Evolutionary conservation across 2,113 vertebrate species (phyloP).

Genomic region (Notarius lentiginosus): DNA sequence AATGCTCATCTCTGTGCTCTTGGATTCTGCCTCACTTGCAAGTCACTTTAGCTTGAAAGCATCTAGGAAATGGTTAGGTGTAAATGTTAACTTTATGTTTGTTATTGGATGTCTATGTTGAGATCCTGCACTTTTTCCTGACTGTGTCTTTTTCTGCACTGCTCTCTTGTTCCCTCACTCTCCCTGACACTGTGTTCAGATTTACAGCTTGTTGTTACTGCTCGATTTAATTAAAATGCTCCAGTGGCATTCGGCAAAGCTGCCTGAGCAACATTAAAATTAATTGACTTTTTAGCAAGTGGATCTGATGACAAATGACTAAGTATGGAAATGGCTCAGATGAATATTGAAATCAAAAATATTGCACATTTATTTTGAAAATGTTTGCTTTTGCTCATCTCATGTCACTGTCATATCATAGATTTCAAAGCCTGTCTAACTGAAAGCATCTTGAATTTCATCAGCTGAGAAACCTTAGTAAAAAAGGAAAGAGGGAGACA

Average conservation of each 20-base stretch:
- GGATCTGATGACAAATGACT: conserved; percentile 65
- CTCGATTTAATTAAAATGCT: conserved; percentile 76
- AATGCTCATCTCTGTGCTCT: background rate
- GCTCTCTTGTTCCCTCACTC: background rate
- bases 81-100: background rate
- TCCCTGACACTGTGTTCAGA: conserved; percentile 40
- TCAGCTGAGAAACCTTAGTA: background rate
- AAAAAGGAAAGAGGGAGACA: too few species aligned
- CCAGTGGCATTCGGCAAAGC: conserved; percentile 60
- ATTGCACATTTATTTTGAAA: conserved; percentile 27
- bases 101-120: background rate
- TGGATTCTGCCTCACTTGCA: background rate
- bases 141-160: background rate
- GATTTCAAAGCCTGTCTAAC: background rate
- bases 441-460: background rate
- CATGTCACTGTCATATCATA: background rate
- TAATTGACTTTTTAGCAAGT: conserved; percentile 68
- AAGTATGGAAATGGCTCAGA: conserved; percentile 60
- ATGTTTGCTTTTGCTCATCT: background rate
- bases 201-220: conserved; percentile 67
- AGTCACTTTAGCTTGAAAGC: background rate
- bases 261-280: conserved; percentile 67
- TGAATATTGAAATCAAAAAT: conserved; percentile 60
- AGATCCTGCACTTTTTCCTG: background rate
- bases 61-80: background rate